Base-by-base conservation (phyloP, 2,113 vertebrate species). In the Spheniscus mendiculus region DNA sequence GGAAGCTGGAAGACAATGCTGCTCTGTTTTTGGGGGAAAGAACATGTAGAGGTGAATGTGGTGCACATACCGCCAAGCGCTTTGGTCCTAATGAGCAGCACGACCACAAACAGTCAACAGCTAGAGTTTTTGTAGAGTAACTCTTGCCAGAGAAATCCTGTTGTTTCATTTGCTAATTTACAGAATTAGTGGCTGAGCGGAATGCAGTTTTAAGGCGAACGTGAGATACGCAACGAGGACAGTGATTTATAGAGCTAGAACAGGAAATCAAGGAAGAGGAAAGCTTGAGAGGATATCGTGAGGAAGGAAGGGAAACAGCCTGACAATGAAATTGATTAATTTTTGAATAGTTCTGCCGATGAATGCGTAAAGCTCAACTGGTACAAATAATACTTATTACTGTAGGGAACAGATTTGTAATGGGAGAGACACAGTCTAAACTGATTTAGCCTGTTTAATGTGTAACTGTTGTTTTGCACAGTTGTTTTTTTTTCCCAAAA, bases 141-240 rank as follows among this genome's bases (percentile, higher is more conserved):
- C 44, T 91, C 55, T 23, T 93, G 70, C 89, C 89, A 95, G 83
- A 89, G 21, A 78, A 93, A 91, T 79, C 34, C 49, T 42, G 9
- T 82, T 78, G 77, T 91, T 95, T 90, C 59, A 5, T 62, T 87
- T 80, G 21, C 53, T 77, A 59, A 92, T 82, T 72, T 86, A 44
- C 45, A 90, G 52, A 92, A 69, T 70, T 52, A 89, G 76, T 52
- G 76, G 72, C 81, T 80, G 73, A 76, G 72, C 85, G 63, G 77
- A 95, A 81, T 72, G 78, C 56, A 50, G 50, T 80, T 91, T 70
- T 34, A 45, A 80, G 76, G 79, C 67, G 81, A 76, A 79, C 27
- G 7, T 9, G 42, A 83, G 69, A 49, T 84, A 15, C 0, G 0
- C 13, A 21, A 71, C 47, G 21, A 63, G 32, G 49, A 72, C 40